Evolutionary conservation across 1,140 invertebrate genomes (phyloP).

Genomic region (Theocolax elegans): DNA sequence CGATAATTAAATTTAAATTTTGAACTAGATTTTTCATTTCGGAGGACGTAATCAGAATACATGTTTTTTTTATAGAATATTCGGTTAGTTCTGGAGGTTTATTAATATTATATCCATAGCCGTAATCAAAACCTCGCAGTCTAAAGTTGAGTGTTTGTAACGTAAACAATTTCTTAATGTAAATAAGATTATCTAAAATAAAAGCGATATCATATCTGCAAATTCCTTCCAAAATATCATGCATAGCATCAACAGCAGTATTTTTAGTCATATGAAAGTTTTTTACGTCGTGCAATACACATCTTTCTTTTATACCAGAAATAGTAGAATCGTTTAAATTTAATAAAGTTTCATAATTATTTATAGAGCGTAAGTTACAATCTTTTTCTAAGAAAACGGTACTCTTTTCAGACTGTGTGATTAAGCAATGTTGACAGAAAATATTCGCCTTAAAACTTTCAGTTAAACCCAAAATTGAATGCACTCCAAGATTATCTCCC

Average conservation of each 20-base stretch:
- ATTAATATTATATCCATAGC: not conserved
- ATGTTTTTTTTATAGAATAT: not conserved
- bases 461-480: not conserved
- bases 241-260: too few species aligned
- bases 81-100: not conserved
- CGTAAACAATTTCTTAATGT: not conserved
- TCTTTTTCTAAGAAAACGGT: too few species aligned
- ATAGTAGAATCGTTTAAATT: not conserved
- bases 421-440: too few species aligned
- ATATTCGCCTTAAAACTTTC: constrained; percentile 8
- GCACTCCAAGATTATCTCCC: constrained; percentile 2
- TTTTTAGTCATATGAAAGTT: not conserved
- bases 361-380: too few species aligned
- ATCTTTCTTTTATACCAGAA: not conserved
- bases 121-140: not conserved
- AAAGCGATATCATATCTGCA: too few species aligned
- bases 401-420: too few species aligned
- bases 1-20: not conserved
- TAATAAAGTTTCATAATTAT: not conserved
- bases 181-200: not conserved
- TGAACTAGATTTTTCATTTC: not conserved
- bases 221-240: too few species aligned
- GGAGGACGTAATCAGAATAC: not conserved
- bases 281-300: not conserved
- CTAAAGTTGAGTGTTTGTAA: not conserved